phyloP scores from a whole-genome alignment of 2,113 vertebrate species.

The Antechinus stuartii region DNA sequence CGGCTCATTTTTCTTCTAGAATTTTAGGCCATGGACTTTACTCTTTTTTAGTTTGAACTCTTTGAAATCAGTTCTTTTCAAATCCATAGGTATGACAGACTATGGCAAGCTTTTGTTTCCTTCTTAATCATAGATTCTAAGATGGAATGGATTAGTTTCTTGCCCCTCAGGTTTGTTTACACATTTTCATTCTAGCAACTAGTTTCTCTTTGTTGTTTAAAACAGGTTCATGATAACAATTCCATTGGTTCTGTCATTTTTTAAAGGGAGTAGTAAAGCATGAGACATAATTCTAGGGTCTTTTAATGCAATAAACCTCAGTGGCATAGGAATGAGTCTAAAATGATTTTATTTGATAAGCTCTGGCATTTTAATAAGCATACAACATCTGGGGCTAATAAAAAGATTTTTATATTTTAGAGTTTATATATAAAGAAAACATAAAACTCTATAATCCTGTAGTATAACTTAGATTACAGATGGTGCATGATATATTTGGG shows the following conservation, averaged over 20 bases:
- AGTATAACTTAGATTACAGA: conserved; percentile 51
- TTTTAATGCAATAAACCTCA: conserved; percentile 50
- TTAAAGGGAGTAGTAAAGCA: conserved; percentile 24
- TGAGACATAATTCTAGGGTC: conserved; percentile 43
- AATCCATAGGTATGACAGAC: not conserved
- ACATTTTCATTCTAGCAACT: not conserved
- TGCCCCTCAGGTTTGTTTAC: not conserved
- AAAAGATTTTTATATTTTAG: conserved; percentile 76
- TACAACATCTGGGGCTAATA: conserved; percentile 78
- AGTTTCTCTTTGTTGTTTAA: not conserved
- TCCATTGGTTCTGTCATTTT: not conserved
- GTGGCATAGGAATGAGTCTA: conserved; percentile 70
- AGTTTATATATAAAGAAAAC: conserved; percentile 29
- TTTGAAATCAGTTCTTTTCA: not conserved
- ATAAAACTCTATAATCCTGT: conserved; percentile 31
- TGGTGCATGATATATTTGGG: conserved; percentile 42
- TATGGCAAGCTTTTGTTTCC: not conserved
- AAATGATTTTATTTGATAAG: conserved; percentile 79
- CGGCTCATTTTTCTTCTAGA: not conserved
- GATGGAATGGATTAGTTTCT: not conserved
- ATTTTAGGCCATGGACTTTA: not conserved
- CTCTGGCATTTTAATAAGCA: conserved; percentile 75
- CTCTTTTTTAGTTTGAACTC: not conserved
- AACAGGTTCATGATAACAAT: not conserved
- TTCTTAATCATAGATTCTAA: not conserved